Base-by-base conservation (phyloP, 1,140 invertebrate genomes). In the Tigriopus japonicus region DNA sequence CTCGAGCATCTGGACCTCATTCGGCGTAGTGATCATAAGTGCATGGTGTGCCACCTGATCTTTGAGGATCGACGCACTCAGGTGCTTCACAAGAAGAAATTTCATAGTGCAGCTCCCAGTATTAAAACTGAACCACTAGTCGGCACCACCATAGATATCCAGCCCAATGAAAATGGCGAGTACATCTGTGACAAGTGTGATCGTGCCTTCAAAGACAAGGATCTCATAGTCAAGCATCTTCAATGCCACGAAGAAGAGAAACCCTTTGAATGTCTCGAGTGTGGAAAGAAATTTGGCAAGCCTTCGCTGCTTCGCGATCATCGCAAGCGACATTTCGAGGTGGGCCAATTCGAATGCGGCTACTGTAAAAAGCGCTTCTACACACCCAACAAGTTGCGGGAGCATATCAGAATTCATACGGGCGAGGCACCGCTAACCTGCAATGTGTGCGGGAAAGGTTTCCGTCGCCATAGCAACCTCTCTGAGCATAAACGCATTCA, bases 371-470 rank as follows among this genome's bases (percentile, higher is more conserved):
- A 60, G 24, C 42, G n/a, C 12, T 60, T 60, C 23, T 35, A 17
- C 43, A 52, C 42, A 6, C 42, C 58, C 13, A 52, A 89, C 68
- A 89, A 90, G 73, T 73, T 92, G 7, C 83, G 83, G 51, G 86
- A 88, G 68, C 87, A 93, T 68, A 77, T 85, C 72, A 78, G 85
- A 63, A 82, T 86, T 19, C 88, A 93, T 66, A 87, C 83, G 19
- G 84, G 86, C 0, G 78, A 80, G 15, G 76, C 85, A 54, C 87
- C 87, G 1, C 63, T 64, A 1, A 61, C 19, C 5, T 61, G 59
- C 45, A 49, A 61, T 19, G 15, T 61, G 7, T 61, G 59, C 17
- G 62, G 19, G 15, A 35, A 35, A 49, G 43, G 59, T 5, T 61
- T 61, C 51, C 52, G 53, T 23, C 14, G 59, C 10, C 59, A 61